Evolutionary conservation across 2,113 vertebrate species (phyloP).

Genomic region (Misgurnus anguillicaudatus): DNA sequence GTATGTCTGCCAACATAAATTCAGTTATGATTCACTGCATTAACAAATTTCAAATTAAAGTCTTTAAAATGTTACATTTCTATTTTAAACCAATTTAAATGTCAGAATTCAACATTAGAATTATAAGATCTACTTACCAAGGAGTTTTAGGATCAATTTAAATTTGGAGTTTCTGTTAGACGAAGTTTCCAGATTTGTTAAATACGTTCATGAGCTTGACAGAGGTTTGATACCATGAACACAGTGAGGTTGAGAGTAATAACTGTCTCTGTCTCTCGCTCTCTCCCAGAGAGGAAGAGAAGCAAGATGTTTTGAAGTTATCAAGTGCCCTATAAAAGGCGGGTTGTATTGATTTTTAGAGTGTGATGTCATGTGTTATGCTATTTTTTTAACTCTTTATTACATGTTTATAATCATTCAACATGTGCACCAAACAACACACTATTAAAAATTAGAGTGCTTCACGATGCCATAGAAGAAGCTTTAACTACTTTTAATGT

Average conservation of each 20-base stretch:
- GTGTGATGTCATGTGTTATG: not conserved
- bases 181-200: not conserved
- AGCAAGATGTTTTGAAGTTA: not conserved
- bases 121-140: constrained; percentile 5
- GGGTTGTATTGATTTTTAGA: constrained; percentile 22
- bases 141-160: not conserved
- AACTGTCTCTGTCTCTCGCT: not conserved
- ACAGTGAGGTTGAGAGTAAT: not conserved
- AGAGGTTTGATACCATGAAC: not conserved
- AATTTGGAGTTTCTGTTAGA: not conserved
- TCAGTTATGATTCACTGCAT: not conserved
- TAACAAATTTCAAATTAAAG: not conserved
- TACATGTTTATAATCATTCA: not conserved
- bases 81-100: not conserved
- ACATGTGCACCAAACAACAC: not conserved
- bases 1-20: not conserved
- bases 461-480: too few species aligned
- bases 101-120: not conserved
- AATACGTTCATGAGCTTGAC: not conserved
- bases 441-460: not conserved
- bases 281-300: not conserved
- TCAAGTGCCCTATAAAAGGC: constrained; percentile 11
- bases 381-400: not conserved
- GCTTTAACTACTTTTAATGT: too few species aligned
- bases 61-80: not conserved